A percentile compares a stretch with the other conserved stretches of the same genome.
These are phyloP conservation scores for Aradophagus sp. DNA, from an alignment of 1,140 invertebrate species.

Conservation along the genomic window DNA sequence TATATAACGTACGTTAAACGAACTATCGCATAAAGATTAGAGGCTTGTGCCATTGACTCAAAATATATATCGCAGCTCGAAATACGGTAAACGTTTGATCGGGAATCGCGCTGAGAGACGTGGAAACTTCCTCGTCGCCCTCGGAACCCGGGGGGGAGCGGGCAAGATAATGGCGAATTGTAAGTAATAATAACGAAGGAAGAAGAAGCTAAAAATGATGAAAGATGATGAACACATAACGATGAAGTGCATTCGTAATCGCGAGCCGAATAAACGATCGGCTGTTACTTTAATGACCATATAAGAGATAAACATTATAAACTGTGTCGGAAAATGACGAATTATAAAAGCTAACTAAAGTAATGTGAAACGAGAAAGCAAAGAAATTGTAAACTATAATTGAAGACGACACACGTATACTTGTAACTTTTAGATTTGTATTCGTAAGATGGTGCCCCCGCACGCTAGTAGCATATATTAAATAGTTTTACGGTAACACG, in stretches of 20 bases:
- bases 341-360: slow-evolving; percentile 63
- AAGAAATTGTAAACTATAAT: slow-evolving; percentile 70
- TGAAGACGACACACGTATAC: slow-evolving; percentile 69
- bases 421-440: slow-evolving; percentile 75
- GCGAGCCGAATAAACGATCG: slow-evolving; percentile 43
- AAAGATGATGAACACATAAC: neutral
- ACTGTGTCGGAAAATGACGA: slow-evolving; percentile 68
- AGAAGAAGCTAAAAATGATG: neutral
- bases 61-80: too few relatives aligned
- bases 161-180: too few relatives aligned
- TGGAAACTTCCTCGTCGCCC: too few relatives aligned
- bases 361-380: slow-evolving; percentile 52
- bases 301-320: slow-evolving; percentile 66
- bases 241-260: slow-evolving; percentile 35
- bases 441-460: slow-evolving; percentile 72
- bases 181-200: too few relatives aligned
- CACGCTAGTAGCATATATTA: slow-evolving; percentile 59
- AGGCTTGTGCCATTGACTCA: too few relatives aligned
- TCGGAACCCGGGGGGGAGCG: too few relatives aligned
- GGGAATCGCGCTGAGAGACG: too few relatives aligned
- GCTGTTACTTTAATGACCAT: slow-evolving; percentile 30
- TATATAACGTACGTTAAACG: too few relatives aligned
- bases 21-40: too few relatives aligned
- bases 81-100: too few relatives aligned
- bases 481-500: slow-evolving; percentile 62